These are phyloP conservation scores for Conchocele bisecta DNA, from an alignment of 2,888 invertebrate species.

Conservation along the genomic window DNA sequence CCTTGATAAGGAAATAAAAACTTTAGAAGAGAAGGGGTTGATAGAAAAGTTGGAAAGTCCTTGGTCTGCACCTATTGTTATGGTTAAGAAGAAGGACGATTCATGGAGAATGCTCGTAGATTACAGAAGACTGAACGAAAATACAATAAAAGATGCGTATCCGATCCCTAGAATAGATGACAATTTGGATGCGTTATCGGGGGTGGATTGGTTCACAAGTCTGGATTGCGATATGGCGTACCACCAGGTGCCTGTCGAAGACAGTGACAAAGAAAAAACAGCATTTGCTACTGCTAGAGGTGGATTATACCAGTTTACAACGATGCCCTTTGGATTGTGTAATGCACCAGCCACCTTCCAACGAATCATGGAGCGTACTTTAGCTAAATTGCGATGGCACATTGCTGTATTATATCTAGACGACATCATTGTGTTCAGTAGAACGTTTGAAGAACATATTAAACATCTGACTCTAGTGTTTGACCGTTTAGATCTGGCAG, in stretches of 20 bases:
- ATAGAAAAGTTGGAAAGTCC: constrained; percentile 24
- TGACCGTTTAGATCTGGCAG: constrained; percentile 29
- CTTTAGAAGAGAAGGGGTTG: constrained; percentile 17
- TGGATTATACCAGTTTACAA: constrained; percentile 14
- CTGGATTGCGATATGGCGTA: constrained; percentile 29
- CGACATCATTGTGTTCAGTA: constrained; percentile 49
- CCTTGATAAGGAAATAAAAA: constrained; percentile 33
- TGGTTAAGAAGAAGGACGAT: constrained; percentile 24
- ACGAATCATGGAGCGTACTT: constrained; percentile 23
- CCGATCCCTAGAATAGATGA: constrained; percentile 9
- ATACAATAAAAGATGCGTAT: constrained; percentile 35
- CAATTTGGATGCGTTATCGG: constrained; percentile 13
- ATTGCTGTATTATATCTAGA: constrained; percentile 56
- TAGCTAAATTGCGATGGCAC: constrained; percentile 47
- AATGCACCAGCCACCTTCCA: not conserved
- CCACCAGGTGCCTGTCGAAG: constrained; percentile 13
- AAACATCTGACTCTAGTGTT: constrained; percentile 39
- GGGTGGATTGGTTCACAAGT: constrained; percentile 16
- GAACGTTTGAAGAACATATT: constrained; percentile 45
- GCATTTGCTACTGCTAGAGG: constrained; percentile 26
- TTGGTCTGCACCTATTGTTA: not conserved
- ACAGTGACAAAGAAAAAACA: constrained; percentile 19
- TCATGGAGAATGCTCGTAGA: constrained; percentile 22
- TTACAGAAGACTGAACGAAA: constrained; percentile 4
- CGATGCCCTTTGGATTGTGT: constrained; percentile 7